Evolutionary conservation across 2,888 invertebrate species (phyloP), one percentile per base, ranked within the genome.

Genomic region (Zaprionus bogoriensis): DNA sequence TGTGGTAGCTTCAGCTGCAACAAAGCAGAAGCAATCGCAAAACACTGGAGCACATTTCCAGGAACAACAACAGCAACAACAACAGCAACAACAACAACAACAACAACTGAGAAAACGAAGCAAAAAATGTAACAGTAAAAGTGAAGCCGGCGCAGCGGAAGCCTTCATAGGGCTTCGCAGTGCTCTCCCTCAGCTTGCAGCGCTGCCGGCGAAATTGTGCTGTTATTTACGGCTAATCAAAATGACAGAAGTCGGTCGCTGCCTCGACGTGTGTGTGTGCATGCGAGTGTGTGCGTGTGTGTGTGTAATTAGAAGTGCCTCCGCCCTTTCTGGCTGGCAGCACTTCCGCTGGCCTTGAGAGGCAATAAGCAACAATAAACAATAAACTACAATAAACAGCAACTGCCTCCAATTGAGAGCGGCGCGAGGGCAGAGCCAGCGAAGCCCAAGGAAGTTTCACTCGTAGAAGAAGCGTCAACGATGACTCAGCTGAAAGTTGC

Each of bases 331-430:
- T 27, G 42, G 47, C 22, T 44, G 30, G 48, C 53, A 53, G 60
- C 61, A 80, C 77, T 84, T 89, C 88, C 88, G 88, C 74, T 88
- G 85, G 85, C 88, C 88, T 89, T 88, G 89, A 79, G 74, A 64
- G 73, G 54, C 78, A 88, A 88, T 89, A 85, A 81, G 77, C 65
- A 59, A 57, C 54, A 67, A 73, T 67, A 63, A 57, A 74, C 53
- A 67, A 74, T 63, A 28, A 70, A 74, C 67, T 64, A 74, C n/a
- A n/a, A n/a, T n/a, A n/a, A n/a, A 60, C 71, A 48, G 48, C 55
- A 57, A 62, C 57, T 51, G 54, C 14, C 22, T 30, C 63, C 77
- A 77, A 80, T 80, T 83, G 79, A 72, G 63, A 50, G 50, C 44
- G 10, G 1, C 48, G 47, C 17, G 25, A 41, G 19, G 20, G 32